phyloP scores from a whole-genome alignment of 2,888 invertebrate genomes.

The Harpagoxenus sublaevis region DNA sequence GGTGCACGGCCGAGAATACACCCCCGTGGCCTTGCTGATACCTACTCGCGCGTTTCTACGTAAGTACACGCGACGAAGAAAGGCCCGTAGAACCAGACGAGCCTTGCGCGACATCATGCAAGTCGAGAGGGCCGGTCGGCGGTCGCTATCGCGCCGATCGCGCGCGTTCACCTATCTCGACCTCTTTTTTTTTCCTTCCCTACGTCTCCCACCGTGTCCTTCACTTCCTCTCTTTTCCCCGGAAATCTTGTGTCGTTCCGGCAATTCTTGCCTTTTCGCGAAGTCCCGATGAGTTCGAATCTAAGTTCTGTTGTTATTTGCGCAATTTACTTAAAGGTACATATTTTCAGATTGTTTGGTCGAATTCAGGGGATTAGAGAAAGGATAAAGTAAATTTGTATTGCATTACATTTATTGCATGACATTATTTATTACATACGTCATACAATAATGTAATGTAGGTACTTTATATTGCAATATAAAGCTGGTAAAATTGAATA shows the following conservation, averaged over 20 bases:
- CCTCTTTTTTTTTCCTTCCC: slow-evolving; percentile 39
- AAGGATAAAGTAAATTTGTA: background rate
- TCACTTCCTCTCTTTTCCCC: background rate
- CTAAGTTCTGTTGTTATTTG: background rate
- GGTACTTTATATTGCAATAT: background rate
- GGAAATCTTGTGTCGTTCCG: slow-evolving; percentile 4
- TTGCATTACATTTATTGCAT: background rate
- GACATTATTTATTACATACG: no score
- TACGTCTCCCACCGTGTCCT: background rate
- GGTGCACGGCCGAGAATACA: slow-evolving; percentile 62
- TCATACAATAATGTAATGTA: background rate
- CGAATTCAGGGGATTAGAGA: background rate
- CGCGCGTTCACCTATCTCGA: slow-evolving; percentile 45
- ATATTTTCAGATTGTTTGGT: background rate
- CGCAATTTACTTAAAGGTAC: background rate
- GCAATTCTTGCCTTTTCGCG: background rate
- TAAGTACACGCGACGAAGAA: slow-evolving; percentile 53
- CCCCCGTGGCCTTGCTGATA: slow-evolving; percentile 66
- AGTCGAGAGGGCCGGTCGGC: slow-evolving; percentile 51
- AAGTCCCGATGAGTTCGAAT: background rate
- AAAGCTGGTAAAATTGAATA: background rate
- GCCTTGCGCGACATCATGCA: slow-evolving; percentile 58
- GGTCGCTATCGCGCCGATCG: slow-evolving; percentile 56
- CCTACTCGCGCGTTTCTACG: slow-evolving; percentile 67
- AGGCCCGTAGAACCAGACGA: slow-evolving; percentile 58